phyloP scores from a whole-genome alignment of 2,797 vertebrate genomes.

The Aselliscus stoliczkanus region DNA sequence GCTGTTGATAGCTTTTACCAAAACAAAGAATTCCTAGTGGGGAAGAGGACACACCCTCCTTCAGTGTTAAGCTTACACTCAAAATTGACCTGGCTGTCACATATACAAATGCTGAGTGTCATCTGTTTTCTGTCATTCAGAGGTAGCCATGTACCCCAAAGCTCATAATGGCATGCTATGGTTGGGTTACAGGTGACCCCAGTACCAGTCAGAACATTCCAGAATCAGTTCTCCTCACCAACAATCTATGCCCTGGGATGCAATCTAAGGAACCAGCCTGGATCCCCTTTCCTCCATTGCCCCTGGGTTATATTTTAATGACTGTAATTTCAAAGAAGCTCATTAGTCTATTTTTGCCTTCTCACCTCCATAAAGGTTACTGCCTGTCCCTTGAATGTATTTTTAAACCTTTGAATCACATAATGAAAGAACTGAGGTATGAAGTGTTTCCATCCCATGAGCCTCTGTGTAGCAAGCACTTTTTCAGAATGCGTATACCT shows the following conservation, averaged over 20 bases:
- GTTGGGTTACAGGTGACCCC: background rate
- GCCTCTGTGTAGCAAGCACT: background rate
- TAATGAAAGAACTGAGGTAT: background rate
- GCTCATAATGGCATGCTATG: accelerated
- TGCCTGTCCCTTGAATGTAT: background rate
- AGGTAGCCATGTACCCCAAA: background rate
- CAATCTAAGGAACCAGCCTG: background rate
- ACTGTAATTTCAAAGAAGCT: background rate
- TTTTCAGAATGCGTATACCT: background rate
- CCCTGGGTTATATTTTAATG: background rate
- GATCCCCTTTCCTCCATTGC: background rate
- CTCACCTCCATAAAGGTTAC: background rate
- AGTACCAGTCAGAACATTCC: background rate
- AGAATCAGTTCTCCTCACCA: background rate
- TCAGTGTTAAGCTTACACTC: background rate
- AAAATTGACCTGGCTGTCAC: background rate
- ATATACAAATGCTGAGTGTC: background rate
- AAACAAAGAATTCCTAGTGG: background rate
- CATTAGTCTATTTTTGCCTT: background rate
- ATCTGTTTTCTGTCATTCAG: background rate
- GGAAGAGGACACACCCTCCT: background rate
- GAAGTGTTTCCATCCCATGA: background rate
- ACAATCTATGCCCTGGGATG: background rate
- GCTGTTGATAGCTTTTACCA: background rate
- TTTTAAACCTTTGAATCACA: background rate